These are phyloP conservation scores for Meriones unguiculatus DNA, from an alignment of 2,113 vertebrate species.

Conservation along the genomic window DNA sequence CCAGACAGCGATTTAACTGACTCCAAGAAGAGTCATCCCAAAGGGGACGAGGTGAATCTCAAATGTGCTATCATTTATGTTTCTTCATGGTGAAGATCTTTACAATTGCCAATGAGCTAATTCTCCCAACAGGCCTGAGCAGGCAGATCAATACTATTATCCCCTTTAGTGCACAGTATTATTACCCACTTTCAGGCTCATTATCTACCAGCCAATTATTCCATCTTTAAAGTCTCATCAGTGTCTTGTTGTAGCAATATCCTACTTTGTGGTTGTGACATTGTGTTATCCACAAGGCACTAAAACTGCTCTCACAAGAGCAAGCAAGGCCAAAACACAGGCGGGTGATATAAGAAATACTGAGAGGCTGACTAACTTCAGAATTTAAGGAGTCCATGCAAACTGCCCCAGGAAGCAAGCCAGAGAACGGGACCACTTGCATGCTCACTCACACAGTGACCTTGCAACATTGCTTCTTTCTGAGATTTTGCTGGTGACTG, in stretches of 20 bases:
- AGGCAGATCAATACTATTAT: constrained; percentile 75
- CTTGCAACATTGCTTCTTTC: constrained; percentile 1
- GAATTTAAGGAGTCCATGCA: not conserved
- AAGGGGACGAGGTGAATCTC: constrained; percentile 44
- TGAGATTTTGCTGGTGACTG: constrained; percentile 12
- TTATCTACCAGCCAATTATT: constrained; percentile 70
- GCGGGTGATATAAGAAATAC: not conserved
- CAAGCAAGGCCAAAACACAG: not conserved
- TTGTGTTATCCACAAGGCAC: not conserved
- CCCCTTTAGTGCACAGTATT: constrained; percentile 63
- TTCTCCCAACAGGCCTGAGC: constrained; percentile 74
- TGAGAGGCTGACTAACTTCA: not conserved
- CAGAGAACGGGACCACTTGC: not conserved
- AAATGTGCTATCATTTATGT: constrained; percentile 64
- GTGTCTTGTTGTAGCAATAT: constrained; percentile 2
- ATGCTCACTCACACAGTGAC: not conserved
- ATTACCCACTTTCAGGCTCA: constrained; percentile 66
- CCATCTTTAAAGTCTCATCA: constrained; percentile 61
- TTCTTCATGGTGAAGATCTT: constrained; percentile 54
- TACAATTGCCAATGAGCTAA: constrained; percentile 70
- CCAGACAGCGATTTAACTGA: constrained; percentile 42
- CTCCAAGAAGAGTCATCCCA: constrained; percentile 32
- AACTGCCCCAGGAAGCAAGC: not conserved
- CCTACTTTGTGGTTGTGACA: constrained; percentile 50
- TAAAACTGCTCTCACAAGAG: not conserved